Evolutionary conservation across 1,140 invertebrate species (phyloP), one percentile per base, ranked within the genome.

Genomic region (Drosophila sturtevanti): DNA sequence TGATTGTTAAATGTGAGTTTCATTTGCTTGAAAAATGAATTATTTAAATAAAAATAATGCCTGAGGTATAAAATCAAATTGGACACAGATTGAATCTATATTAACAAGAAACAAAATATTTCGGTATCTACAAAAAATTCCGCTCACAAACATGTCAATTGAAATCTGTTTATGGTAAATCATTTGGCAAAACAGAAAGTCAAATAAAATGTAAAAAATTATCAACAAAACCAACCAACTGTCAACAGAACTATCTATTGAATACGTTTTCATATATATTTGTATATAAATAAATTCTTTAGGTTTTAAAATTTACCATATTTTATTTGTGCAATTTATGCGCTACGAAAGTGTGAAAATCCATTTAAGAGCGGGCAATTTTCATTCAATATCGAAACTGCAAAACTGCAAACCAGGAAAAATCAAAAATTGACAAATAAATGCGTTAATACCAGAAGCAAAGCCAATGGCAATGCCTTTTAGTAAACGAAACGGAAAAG

Each of bases 291-390:
- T n/a, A n/a, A n/a, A 34, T 63, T 63, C 66, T 61, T 80, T 74
- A 12, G 70, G 65, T 65, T 35, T 48, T 41, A 41, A 41, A 38
- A n/a, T 38, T 44, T 18, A 48, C 31, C 38, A 41, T 75, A 38
- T 55, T 58, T 58, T 34, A 16, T 75, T 68, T 68, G 27, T 21
- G 27, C 65, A 68, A 68, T 77, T 77, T 63, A 68, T 77, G 76
- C 54, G 55, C 62, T 63, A 24, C 22, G 18, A 41, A 70, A 77
- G 70, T 85, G 81, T 59, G 64, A 48, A 68, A 77, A 86, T 68
- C 81, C 81, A 59, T 81, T 81, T 71, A 70, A 78, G 63, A 68
- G 34, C 63, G 55, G 9, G 1, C 54, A 7, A 34, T 35, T 48
- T 48, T 63, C 31, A 51, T 68, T 62, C 24, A 2, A 48, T 48